Base-by-base conservation (phyloP, 2,888 invertebrate genomes). In the Diaperis boleti region DNA sequence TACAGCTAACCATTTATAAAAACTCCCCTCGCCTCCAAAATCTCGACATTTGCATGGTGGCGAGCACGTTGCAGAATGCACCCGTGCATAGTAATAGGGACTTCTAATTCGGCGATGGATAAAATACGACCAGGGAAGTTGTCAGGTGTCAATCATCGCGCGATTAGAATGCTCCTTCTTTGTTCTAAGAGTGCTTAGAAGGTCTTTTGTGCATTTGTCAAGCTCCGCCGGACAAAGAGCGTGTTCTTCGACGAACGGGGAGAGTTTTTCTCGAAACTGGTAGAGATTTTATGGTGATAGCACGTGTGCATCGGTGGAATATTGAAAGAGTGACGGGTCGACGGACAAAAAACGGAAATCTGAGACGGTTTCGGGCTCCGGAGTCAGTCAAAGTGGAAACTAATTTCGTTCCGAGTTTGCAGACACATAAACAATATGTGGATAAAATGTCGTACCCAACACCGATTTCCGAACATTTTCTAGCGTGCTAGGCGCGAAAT, bases 401-500 rank as follows among this genome's bases (percentile, higher is more conserved):
- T n/a, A n/a, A n/a, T n/a, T n/a, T n/a, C n/a, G n/a, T n/a, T n/a
- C n/a, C n/a, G n/a, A n/a, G n/a, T n/a, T n/a, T n/a, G n/a, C n/a
- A n/a, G n/a, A n/a, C n/a, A n/a, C n/a, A n/a, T n/a, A n/a, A n/a
- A n/a, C n/a, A n/a, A n/a, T n/a, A n/a, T n/a, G n/a, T n/a, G n/a
- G n/a, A n/a, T n/a, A n/a, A n/a, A n/a, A n/a, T n/a, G n/a, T n/a
- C n/a, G n/a, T n/a, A n/a, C n/a, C n/a, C n/a, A n/a, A n/a, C n/a
- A n/a, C n/a, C n/a, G n/a, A n/a, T 22, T 22, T 7, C 22, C 22
- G 22, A 33, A 33, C 33, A 3, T 33, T 33, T 15, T 7, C 39
- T 8, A n/a, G 2, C 15, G 14, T 42, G 17, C 7, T 49, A 45
- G 20, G 59, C 56, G 45, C 50, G 54, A 62, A 42, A 67, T 64